Evolutionary conservation across 2,113 vertebrate genomes (phyloP), one percentile per base, ranked within the genome.

Genomic region (Gnathonemus longibarbis): DNA sequence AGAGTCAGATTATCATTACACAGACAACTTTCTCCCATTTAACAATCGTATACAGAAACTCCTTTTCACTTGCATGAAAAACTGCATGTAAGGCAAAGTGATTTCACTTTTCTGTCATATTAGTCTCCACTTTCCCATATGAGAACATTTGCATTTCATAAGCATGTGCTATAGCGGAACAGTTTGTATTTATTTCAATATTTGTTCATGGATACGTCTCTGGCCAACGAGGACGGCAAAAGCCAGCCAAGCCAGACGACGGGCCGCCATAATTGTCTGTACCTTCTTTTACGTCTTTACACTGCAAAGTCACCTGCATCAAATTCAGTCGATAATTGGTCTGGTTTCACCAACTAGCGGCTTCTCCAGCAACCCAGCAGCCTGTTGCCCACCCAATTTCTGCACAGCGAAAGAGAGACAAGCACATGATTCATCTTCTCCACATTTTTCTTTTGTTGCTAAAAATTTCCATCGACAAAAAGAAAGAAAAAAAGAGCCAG

Each of bases 401-500:
- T 19, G 39, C 39, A 31, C 39, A 88, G 53, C 4, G 52, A 66
- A 87, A 31, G 15, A 24, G 35, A 66, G 92, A 95, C 95, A 95
- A 95, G 95, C 94, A 96, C 96, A 96, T 95, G 94, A 96, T 96
- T 96, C 96, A 96, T 96, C 96, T 96, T 94, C 93, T 6, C 91
- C 94, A 92, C 93, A 93, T 93, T 93, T 91, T 94, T 93, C 91
- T 93, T 93, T 90, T 91, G 89, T 92, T 92, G 66, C 91, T 92
- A 94, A 93, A 94, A 92, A 89, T 17, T 88, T 80, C 74, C 85
- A 93, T 92, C 92, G 89, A 93, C 90, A 89, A 93, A 95, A 95
- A 92, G 94, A 94, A 95, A 92, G 93, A 91, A 52, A 17, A 31
- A 58, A 45, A 45, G 1, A 53, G 31, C 1, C 56, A 58, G 13